Base-by-base conservation (phyloP, 1,140 invertebrate species). In the Drosophila neocordata region DNA sequence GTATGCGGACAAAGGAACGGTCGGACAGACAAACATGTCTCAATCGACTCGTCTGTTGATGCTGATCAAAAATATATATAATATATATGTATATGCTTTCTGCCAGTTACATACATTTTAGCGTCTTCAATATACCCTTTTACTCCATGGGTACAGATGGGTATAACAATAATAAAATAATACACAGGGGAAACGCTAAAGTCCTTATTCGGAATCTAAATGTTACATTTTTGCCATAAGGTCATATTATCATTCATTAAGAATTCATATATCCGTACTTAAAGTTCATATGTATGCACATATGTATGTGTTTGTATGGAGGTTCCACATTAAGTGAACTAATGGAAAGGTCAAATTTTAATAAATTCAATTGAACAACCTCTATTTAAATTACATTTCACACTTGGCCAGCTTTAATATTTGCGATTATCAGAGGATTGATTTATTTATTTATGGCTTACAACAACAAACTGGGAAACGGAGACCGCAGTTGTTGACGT, bases 171-270 rank as follows among this genome's bases (percentile, higher is more conserved):
- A 24, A 24, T 24, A 31, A 6, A 31, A 6, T 4, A 31, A 31
- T 31, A 31, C 0, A 3, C 6, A 6, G 24, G 6, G 9, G 6
- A 44, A 48, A 24, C 12, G 22, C 18, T 35, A 37, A 20, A 18
- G 48, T 20, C 13, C 41, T 20, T 15, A 15, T 48, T 9, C 8
- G 41, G 8, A 15, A 56, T 8, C 56, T 51, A 15, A 82, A 74
- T 65, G 57, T 37, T 62, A 65, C 78, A 73, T 64, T 41, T 53
- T 52, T 35, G 52, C 35, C 38, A 13, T n/a, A 62, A 71, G 53
- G 74, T 70, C 74, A 68, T 12, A 22, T 68, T 57, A 34, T 11
- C 53, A 34, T 20, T 20, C 13, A 18, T 48, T 48, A 5, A 65
- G 34, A 65, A 57, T 52, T 35, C 7, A 38, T 12, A 53, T 51